phyloP scores from a whole-genome alignment of 2,113 vertebrate species.

The Myotis davidii region DNA sequence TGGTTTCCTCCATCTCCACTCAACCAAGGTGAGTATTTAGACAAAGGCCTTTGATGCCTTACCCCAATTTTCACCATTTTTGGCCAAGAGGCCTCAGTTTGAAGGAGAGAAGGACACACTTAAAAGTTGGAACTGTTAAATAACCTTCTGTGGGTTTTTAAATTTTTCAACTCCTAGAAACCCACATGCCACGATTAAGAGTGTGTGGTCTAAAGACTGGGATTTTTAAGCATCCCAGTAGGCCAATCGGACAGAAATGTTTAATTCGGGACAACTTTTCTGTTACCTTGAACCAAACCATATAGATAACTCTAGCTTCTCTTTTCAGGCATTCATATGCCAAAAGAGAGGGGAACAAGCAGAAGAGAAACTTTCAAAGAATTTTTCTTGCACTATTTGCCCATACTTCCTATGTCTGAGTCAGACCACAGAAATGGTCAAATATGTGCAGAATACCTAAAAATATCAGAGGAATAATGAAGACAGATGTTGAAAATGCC shows the following conservation, averaged over 20 bases:
- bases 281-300: not conserved
- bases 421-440: constrained; percentile 7
- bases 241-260: not conserved
- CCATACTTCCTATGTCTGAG: not conserved
- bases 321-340: not conserved
- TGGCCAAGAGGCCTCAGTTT: not conserved
- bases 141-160: not conserved
- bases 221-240: not conserved
- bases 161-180: constrained; percentile 22
- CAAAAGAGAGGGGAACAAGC: not conserved
- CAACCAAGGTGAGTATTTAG: not conserved
- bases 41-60: not conserved
- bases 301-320: not conserved
- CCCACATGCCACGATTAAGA: not conserved
- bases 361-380: not conserved
- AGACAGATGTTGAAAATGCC: constrained; percentile 20
- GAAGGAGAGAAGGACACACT: not conserved
- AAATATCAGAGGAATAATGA: not conserved
- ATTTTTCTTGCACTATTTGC: not conserved
- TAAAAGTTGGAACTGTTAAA: not conserved
- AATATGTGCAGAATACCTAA: not conserved
- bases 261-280: not conserved
- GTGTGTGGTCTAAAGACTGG: not conserved
- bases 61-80: not conserved
- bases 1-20: too few species aligned